Base-by-base conservation (phyloP, 2,888 invertebrate species). In the Mycalesis mineus region DNA sequence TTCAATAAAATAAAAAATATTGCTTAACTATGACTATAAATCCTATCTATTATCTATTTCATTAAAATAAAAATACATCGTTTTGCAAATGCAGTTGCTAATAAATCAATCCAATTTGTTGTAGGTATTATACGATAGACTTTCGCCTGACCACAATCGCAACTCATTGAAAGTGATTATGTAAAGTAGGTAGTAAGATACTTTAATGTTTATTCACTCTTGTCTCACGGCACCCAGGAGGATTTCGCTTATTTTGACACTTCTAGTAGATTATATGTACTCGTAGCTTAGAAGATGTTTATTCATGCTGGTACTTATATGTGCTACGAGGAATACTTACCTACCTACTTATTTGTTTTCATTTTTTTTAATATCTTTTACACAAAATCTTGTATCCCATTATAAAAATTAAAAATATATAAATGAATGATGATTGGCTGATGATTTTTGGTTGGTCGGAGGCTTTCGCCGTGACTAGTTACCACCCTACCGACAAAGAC, bases 51-150 rank as follows among this genome's bases (percentile, higher is more conserved):
- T 36, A 36, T 11, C 51, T 57, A 55, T 40, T 58, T 22, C 49
- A 47, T 47, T 56, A n/a, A 33, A 14, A 6, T 41, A 14, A 14
- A 1, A 2, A 9, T 7, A 41, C 8, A 4, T 41, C 15, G 40
- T 8, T 41, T 52, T 60, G 11, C 29, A 42, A 53, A 55, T 63
- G 58, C 65, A 71, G 69, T 78, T 78, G 72, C 75, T 45, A 15
- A 33, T 33, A 33, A 33, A 47, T 47, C 31, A 47, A 47, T 33
- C 15, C 15, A 47, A 47, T 47, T 47, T 47, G 47, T 33, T 33
- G 31, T 33, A n/a, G n/a, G n/a, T n/a, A n/a, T n/a, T n/a, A n/a
- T n/a, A n/a, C n/a, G 31, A 9, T 31, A 47, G 47, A 47, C 47
- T 47, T 47, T 47, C 47, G 47, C 47, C 31, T 47, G 47, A 47